These are phyloP conservation scores for Propithecus coquereli DNA, from an alignment of 2,113 vertebrate species.

Conservation along the genomic window DNA sequence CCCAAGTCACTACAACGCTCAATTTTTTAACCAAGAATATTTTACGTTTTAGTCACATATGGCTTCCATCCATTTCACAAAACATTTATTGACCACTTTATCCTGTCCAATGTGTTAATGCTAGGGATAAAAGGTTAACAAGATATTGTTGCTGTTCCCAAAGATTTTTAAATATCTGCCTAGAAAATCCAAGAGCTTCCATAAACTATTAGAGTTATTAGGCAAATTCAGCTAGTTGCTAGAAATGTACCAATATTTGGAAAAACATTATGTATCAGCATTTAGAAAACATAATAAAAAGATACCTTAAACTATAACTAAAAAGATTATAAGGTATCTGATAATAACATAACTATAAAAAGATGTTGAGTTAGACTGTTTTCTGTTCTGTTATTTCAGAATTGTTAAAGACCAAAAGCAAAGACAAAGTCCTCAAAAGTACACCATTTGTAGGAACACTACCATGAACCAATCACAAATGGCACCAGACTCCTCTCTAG, in stretches of 20 bases:
- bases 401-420: neutral
- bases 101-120: neutral
- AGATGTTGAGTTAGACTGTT: neutral
- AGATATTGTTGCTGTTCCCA: neutral
- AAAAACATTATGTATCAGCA: neutral
- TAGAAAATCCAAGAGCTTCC: neutral
- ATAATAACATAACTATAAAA: neutral
- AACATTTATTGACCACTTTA: neutral
- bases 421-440: neutral
- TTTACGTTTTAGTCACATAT: neutral
- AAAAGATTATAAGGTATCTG: neutral
- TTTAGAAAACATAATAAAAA: constrained; percentile 5
- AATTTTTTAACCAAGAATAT: neutral
- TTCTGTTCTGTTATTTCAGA: neutral
- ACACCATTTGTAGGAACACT: neutral
- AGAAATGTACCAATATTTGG: neutral
- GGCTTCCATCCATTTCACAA: neutral
- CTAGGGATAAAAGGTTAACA: neutral
- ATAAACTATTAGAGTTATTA: neutral
- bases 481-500: neutral
- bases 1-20: neutral
- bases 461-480: neutral
- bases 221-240: neutral
- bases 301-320: neutral
- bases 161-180: neutral